A percentile compares a stretch with the other conserved stretches of the same genome.
phyloP scores from a whole-genome alignment of 2,888 invertebrate genomes.

The Pinctada fucata region DNA sequence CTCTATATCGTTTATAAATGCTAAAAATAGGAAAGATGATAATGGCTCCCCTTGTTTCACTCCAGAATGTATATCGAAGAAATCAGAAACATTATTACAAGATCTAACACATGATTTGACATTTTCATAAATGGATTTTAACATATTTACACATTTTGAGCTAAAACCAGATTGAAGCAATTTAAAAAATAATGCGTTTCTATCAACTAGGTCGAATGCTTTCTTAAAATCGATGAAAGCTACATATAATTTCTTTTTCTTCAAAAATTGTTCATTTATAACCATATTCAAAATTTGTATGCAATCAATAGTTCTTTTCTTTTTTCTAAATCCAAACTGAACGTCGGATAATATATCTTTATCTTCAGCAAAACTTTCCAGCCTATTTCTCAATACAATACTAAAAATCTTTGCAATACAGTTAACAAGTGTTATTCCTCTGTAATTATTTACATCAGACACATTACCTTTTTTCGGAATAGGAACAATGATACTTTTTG shows the following conservation, averaged over 20 bases:
- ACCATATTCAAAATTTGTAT: not conserved
- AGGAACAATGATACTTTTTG: not conserved
- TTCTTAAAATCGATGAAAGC: not conserved
- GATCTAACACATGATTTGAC: not conserved
- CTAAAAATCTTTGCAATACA: not conserved
- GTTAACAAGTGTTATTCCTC: conserved; percentile 5
- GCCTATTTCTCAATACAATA: not conserved
- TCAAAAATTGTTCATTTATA: not conserved
- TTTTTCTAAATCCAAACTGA: conserved; percentile 6
- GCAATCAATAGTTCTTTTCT: conserved; percentile 5
- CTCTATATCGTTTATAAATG: not conserved
- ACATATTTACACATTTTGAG: conserved; percentile 1
- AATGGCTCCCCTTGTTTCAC: not conserved
- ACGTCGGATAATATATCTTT: not conserved
- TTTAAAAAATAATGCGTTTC: not conserved
- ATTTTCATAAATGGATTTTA: not conserved
- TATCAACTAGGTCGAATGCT: not conserved
- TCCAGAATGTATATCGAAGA: not conserved
- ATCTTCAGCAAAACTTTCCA: not conserved
- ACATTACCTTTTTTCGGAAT: conserved; percentile 6
- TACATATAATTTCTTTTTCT: not conserved
- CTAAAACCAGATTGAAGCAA: not conserved
- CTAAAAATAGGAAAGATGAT: not conserved
- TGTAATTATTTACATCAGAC: conserved; percentile 6
- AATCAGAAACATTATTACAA: too few relatives aligned